Evolutionary conservation across 2,797 vertebrate genomes (phyloP), one percentile per base, ranked within the genome.

Genomic region (Labroides dimidiatus): DNA sequence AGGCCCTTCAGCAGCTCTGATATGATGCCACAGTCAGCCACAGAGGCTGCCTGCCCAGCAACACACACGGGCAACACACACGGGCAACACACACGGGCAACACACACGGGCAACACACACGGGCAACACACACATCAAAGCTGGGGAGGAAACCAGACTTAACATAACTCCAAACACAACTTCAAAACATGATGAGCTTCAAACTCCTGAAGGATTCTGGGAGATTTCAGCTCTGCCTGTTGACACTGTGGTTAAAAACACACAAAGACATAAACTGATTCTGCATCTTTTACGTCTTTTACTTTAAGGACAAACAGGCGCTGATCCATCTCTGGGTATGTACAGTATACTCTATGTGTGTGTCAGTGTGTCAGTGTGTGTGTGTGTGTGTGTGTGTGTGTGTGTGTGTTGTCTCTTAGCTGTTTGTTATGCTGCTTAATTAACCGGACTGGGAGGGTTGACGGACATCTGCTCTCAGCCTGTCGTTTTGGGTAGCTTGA

Each of bases 391-490:
- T 62, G 57, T 42, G 21, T 48, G 64, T 50, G 27, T 57, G 66
- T 1, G 41, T 75, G 82, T 48, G 65, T 60, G 73, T 64, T 72
- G 62, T 78, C 27, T 80, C 47, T 30, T 71, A 62, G 49, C 74
- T 86, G 78, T 77, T 79, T 82, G 71, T 77, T 62, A 84, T 81
- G 74, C 64, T 84, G 81, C 87, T 90, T 93, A 93, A 94, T 94
- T 93, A 93, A 92, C 80, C 81, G 88, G 85, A 87, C 84, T 70
- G 84, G 80, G 85, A 87, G 80, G 68, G 84, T 82, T 93, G 89
- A 89, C 69, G 87, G 91, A 92, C 91, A 93, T 92, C 93, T 94
- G 92, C 90, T 93, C 84, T 83, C 81, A 86, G 86, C 89, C 90
- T 91, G 91, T 90, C 85, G 51, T 82, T 87, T 73, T 72, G 81